Base-by-base conservation (phyloP, 1,140 invertebrate species). In the Diabrotica undecimpunctata region DNA sequence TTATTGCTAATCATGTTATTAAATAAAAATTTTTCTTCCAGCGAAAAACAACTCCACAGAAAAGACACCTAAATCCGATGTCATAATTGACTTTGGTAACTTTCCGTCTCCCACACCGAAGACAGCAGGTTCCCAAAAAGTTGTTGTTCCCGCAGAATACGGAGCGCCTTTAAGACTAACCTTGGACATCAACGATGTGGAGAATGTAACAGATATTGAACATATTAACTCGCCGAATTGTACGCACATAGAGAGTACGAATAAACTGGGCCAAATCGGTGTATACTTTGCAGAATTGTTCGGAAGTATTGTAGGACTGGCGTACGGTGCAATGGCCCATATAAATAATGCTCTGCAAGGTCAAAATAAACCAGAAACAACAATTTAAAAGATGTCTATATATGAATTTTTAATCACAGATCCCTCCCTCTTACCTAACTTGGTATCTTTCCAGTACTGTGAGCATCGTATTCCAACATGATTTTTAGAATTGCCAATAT, bases 241-340 rank as follows among this genome's bases (percentile, higher is more conserved):
- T 54, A 35, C 51, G 46, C 13, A 54, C 13, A 54, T 56, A 11
- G 51, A 25, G 6, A 41, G 54, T 11, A 58, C 38, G 10, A 50
- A 55, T 41, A 50, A 59, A n/a, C 50, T 70, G 13, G 61, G 65
- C 4, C 61, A 57, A 9, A 36, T 69, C 5, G 70, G 70, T 8
- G 56, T 71, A 25, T 69, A 69, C 13, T 71, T 71, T 51, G 66
- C 61, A 5, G 70, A 71, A 62, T 25, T 71, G 5, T 38, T 71
- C 5, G 70, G 70, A 10, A 69, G 67, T 5, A 35, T 71, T 10
- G 61, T 71, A 13, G 70, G 67, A 14, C 54, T 71, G 7, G 66
- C 65, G 38, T 71, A 71, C 62, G 70, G 67, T 9, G 70, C 70
- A 13, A 55, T 66, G 36, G 67, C 70, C 0, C 70, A 71, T 25